Base-by-base conservation (phyloP, 1,140 invertebrate genomes). In the Scaptomyza graminum region DNA sequence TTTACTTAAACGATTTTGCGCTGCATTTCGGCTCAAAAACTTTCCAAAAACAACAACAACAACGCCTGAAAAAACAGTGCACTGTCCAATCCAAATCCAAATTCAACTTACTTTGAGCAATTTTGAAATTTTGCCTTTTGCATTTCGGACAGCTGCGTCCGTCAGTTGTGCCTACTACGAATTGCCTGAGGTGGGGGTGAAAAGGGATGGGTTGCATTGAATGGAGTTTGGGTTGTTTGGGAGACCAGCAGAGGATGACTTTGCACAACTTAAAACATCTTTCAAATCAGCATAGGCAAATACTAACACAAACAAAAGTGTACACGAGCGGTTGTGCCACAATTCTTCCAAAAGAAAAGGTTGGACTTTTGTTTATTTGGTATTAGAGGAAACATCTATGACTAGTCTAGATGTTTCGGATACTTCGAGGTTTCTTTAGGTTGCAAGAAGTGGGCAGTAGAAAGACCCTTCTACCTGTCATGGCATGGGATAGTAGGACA, bases 1-100 rank as follows among this genome's bases (percentile, higher is more conserved):
- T 72, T 72, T 72, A 66, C 64, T 72, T 72, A 72, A 72, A 67
- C 69, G 67, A 72, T 72, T 72, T 67, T 67, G 69, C 63, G 69
- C 63, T 72, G 63, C 55, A 72, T 72, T 72, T 67, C 9, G 6
- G 69, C 63, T 22, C 63, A 72, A 67, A 71, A 66, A 34, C 43
- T 67, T 71, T 71, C 16, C 15, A 55, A 9, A 62, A 65, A 16
- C 41, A 61, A 15, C 2, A 25, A 57, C 34, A 28, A 9, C 56
- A 62, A 73, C 28, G n/a, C n/a, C n/a, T n/a, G n/a, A n/a, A n/a
- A n/a, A n/a, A 31, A 31, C 7, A 31, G 28, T 1, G 66, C 18
- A 44, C 66, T 79, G 61, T 66, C 60, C 61, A 84, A 76, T 76
- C 67, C 64, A 50, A 54, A 70, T 80, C 61, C 47, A 59, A 65